Evolutionary conservation across 2,888 invertebrate species (phyloP).

Genomic region (Dexiosoma caninum): DNA sequence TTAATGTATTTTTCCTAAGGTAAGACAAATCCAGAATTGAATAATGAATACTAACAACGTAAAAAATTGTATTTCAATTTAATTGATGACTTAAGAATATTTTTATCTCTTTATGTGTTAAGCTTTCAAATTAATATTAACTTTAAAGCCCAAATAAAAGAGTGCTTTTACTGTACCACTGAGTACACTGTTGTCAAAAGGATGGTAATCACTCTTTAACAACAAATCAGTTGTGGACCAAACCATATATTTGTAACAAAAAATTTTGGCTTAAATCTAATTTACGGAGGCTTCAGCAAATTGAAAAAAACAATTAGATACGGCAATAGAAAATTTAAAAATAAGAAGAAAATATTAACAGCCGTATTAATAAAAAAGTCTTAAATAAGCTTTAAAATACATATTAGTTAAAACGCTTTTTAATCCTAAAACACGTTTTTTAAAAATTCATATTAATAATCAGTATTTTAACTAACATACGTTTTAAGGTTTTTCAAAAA

Average conservation of each 20-base stretch:
- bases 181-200: conserved; percentile 77
- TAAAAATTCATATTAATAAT: too few relatives aligned
- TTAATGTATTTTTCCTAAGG: conserved; percentile 90
- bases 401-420: too few relatives aligned
- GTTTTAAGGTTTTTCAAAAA: too few relatives aligned
- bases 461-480: too few relatives aligned
- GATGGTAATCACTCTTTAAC: conserved; percentile 74
- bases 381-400: too few relatives aligned
- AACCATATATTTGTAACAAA: not conserved
- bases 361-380: too few relatives aligned
- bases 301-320: too few relatives aligned
- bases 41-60: not conserved
- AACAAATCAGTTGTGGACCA: conserved; percentile 76
- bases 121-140: conserved; percentile 70
- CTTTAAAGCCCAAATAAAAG: conserved; percentile 74
- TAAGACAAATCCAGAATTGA: conserved; percentile 1
- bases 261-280: too few relatives aligned
- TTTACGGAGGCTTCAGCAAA: too few relatives aligned
- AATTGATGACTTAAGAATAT: not conserved
- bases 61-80: conserved; percentile 26
- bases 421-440: too few relatives aligned
- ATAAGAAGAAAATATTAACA: too few relatives aligned
- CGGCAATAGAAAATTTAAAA: too few relatives aligned
- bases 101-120: conserved; percentile 75
- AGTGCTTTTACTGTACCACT: conserved; percentile 76